Conservation (phyloP, 2,888 invertebrate genomes). For the Drosophila macrospina region DNA sequence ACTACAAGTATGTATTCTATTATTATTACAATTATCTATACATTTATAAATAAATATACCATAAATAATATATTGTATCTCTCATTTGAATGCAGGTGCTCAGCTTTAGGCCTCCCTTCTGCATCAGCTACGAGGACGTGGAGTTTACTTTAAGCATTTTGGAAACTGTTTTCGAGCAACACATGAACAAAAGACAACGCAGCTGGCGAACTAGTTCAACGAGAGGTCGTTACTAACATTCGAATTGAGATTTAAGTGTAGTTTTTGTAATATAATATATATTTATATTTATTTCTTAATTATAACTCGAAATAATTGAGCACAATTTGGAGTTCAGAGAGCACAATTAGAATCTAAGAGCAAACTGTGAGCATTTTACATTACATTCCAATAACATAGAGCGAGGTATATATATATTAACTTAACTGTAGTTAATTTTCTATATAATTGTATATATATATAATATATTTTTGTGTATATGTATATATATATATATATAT, state of each 20-base stretch:
- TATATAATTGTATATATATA: conserved; percentile 25
- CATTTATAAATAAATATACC: background rate
- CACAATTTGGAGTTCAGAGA: conserved; percentile 43
- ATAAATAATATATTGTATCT: background rate
- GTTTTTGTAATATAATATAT: conserved; percentile 10
- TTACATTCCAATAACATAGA: conserved; percentile 46
- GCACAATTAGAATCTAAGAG: conserved; percentile 42
- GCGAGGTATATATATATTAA: conserved; percentile 38
- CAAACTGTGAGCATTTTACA: conserved; percentile 50
- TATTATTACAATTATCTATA: background rate
- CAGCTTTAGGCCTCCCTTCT: conserved; percentile 97
- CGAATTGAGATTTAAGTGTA: conserved; percentile 4
- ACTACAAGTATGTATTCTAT: conserved; percentile 52
- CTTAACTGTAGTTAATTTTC: conserved; percentile 19
- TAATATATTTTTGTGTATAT: conserved; percentile 33
- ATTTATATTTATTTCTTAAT: conserved; percentile 45
- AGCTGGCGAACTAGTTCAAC: conserved; percentile 72
- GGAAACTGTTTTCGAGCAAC: conserved; percentile 72
- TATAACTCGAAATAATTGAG: conserved; percentile 46
- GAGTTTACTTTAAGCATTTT: conserved; percentile 90
- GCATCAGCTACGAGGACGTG: conserved; percentile 93
- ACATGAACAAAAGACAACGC: conserved; percentile 77
- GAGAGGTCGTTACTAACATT: conserved; percentile 12
- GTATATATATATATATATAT: conserved; percentile 24
- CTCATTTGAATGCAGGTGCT: conserved; percentile 88